Conservation (phyloP, 2,888 invertebrate genomes). For the Ptychoptera contaminata region DNA sequence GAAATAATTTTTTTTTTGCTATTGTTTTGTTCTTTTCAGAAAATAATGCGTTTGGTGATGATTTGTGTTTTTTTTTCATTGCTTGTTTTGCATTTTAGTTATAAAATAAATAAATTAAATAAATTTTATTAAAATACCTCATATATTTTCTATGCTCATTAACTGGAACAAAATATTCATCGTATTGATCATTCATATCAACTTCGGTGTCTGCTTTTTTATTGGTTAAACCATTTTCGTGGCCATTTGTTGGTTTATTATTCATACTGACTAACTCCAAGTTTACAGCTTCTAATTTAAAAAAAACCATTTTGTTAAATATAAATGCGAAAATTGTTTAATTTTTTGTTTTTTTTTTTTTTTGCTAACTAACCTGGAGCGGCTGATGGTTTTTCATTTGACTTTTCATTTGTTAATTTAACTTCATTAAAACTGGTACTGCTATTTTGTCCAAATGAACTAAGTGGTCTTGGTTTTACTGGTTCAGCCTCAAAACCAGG, state of each 20-base stretch:
- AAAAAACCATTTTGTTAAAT: background rate
- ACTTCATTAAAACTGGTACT: conserved; percentile 7
- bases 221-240: conserved; percentile 36
- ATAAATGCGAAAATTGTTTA: background rate
- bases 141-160: conserved; percentile 74
- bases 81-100: too few species aligned
- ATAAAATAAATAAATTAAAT: too few species aligned
- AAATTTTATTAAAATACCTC: conserved; percentile 37
- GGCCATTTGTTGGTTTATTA: conserved; percentile 41
- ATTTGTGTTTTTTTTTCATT: background rate
- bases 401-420: conserved; percentile 10
- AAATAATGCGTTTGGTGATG: background rate
- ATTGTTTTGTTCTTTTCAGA: background rate
- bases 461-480: conserved; percentile 11
- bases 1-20: background rate
- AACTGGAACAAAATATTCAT: conserved; percentile 73
- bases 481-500: conserved; percentile 12
- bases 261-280: conserved; percentile 58
- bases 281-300: conserved; percentile 51
- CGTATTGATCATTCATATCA: conserved; percentile 54
- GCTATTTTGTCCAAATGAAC: conserved; percentile 13
- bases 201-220: conserved; percentile 47
- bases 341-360: too few species aligned
- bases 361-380: conserved; percentile 7
- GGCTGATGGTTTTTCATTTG: conserved; percentile 9